phyloP scores from a whole-genome alignment of 2,888 invertebrate genomes.

The Drosophila putrida region DNA sequence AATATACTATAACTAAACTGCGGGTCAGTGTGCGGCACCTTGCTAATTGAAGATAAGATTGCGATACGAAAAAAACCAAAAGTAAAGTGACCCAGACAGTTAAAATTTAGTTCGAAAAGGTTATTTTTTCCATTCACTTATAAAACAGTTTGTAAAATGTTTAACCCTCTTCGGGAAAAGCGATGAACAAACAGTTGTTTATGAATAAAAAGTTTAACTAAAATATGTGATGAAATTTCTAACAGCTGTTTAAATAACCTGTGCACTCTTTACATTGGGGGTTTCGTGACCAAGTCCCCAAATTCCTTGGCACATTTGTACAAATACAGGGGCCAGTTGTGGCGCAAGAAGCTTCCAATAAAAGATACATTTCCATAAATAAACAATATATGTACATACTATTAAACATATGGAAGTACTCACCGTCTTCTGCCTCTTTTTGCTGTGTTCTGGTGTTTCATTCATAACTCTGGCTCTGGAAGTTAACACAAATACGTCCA shows the following conservation, averaged over 20 bases:
- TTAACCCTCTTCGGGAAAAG: conserved; percentile 9
- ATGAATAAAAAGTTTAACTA: conserved; percentile 12
- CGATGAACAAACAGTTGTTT: conserved; percentile 15
- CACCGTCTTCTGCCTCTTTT: conserved; percentile 81
- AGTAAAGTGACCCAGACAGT: neutral
- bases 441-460: conserved; percentile 80
- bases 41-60: conserved; percentile 33
- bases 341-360: conserved; percentile 18
- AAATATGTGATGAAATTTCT: conserved; percentile 8
- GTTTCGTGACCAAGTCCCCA: conserved; percentile 28
- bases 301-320: conserved; percentile 62
- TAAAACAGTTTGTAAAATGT: neutral
- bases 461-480: conserved; percentile 59
- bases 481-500: conserved; percentile 44
- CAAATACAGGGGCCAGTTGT: conserved; percentile 49
- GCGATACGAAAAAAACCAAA: neutral
- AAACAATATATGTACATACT: neutral
- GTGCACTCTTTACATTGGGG: conserved; percentile 4
- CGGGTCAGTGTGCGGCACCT: conserved; percentile 4
- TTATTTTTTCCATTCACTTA: neutral
- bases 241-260: conserved; percentile 63
- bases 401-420: conserved; percentile 41
- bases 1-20: conserved; percentile 1
- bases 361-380: neutral
- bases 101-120: neutral